A percentile compares a stretch with the other conserved stretches of the same genome.
Evolutionary conservation across 37 sponge, comb jelly and placozoan genomes (phyloP).

Genomic region (Axinella damicornis): DNA sequence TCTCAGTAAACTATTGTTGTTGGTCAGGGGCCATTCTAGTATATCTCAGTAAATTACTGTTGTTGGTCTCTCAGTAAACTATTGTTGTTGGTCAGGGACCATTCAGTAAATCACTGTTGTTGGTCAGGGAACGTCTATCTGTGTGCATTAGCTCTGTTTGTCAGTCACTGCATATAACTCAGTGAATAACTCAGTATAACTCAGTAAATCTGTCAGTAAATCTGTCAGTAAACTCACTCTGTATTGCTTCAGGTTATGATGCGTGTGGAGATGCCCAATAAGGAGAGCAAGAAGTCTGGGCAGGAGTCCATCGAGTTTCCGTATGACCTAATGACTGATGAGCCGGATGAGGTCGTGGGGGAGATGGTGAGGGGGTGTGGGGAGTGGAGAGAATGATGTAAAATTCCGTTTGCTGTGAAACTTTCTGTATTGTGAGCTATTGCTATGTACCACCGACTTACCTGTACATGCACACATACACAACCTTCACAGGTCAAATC

Average conservation of each 20-base stretch:
- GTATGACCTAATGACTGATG: slow-evolving; percentile 76
- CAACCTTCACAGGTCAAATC: slow-evolving; percentile 37
- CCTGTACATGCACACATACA: too few relatives aligned
- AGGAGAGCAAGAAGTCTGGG: slow-evolving; percentile 54
- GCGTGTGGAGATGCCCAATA: slow-evolving; percentile 50
- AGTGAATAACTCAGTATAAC: too few relatives aligned
- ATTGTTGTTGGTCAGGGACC: not conserved
- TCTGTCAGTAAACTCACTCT: too few relatives aligned
- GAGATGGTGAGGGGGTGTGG: slow-evolving; percentile 77
- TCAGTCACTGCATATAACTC: too few relatives aligned
- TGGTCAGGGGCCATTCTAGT: not conserved
- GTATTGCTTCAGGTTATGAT: slow-evolving; percentile 7
- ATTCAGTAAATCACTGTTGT: not conserved
- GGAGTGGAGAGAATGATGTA: too few relatives aligned
- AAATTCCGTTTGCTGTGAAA: too few relatives aligned
- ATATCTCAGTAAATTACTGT: not conserved
- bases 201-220: too few relatives aligned
- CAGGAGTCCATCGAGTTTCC: slow-evolving; percentile 73
- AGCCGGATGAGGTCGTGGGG: slow-evolving; percentile 69
- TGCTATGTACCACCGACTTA: too few relatives aligned
- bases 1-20: not conserved
- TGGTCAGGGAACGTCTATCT: too few relatives aligned
- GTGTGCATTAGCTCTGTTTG: too few relatives aligned
- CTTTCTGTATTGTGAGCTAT: too few relatives aligned
- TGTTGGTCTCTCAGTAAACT: not conserved